phyloP scores from a whole-genome alignment of 2,113 vertebrate genomes.

The Petrocephalus zakoni region DNA sequence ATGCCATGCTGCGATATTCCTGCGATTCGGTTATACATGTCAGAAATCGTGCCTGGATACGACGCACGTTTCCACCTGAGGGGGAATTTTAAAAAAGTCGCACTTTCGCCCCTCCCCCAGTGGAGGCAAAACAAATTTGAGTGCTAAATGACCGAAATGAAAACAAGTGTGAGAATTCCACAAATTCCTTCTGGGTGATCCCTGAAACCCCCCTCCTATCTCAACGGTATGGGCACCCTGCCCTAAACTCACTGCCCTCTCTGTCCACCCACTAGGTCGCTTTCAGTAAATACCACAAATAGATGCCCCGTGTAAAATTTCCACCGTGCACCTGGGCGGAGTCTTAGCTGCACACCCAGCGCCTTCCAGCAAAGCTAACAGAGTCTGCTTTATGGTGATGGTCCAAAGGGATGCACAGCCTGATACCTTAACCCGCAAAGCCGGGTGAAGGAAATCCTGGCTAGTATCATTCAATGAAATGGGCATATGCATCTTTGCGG shows the following conservation, averaged over 20 bases:
- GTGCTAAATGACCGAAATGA: background rate
- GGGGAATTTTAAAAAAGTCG: background rate
- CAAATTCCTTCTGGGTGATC: slow-evolving; percentile 20
- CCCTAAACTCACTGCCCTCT: background rate
- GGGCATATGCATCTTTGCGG: background rate
- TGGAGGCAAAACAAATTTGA: background rate
- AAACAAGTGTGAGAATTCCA: slow-evolving; percentile 30
- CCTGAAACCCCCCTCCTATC: slow-evolving; percentile 25
- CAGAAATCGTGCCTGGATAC: background rate
- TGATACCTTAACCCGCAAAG: background rate
- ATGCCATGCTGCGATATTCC: background rate
- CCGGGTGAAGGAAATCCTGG: background rate
- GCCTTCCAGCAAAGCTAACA: background rate
- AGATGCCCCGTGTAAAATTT: background rate
- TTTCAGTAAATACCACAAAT: background rate
- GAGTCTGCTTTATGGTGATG: background rate
- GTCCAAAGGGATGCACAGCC: background rate
- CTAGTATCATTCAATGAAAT: background rate
- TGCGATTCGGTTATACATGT: background rate
- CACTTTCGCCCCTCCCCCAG: background rate
- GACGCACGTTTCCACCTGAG: background rate
- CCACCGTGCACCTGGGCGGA: background rate
- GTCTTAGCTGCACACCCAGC: background rate
- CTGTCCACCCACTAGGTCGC: background rate
- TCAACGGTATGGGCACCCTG: background rate